These are phyloP conservation scores for Crax fasciolata DNA, from an alignment of 2,797 vertebrate species.

Conservation along the genomic window DNA sequence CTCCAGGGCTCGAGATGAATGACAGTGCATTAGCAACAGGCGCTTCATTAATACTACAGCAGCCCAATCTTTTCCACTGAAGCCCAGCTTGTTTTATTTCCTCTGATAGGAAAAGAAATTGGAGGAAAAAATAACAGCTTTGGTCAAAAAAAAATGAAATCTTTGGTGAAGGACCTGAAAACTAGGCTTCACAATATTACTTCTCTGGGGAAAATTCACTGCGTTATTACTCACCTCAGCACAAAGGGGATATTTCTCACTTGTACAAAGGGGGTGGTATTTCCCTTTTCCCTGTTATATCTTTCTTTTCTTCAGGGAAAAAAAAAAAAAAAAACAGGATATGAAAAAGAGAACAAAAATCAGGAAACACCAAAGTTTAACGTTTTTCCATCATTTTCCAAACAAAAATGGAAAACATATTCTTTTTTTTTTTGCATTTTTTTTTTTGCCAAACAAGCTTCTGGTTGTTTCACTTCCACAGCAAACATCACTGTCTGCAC, in stretches of 20 bases:
- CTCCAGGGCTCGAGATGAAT: slow-evolving; percentile 43
- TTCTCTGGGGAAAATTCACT: not conserved
- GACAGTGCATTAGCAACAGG: slow-evolving; percentile 47
- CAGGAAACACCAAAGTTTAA: not conserved
- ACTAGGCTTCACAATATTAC: not conserved
- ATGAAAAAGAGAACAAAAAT: not conserved
- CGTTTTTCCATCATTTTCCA: not conserved
- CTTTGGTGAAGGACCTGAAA: not conserved
- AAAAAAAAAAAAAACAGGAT: not conserved
- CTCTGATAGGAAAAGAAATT: not conserved
- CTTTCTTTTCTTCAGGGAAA: not conserved
- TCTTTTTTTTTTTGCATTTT: not conserved
- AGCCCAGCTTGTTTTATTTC: not conserved
- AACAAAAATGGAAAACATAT: not conserved
- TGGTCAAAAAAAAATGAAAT: not conserved
- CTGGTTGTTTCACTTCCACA: not conserved
- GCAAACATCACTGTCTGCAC: not conserved
- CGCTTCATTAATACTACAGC: slow-evolving; percentile 34
- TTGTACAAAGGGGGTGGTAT: not conserved
- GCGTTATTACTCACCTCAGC: not conserved
- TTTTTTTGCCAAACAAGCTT: not conserved
- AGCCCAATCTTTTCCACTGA: not conserved
- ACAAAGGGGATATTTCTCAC: not conserved
- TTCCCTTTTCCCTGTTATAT: not conserved
- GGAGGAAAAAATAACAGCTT: not conserved